phyloP scores from a whole-genome alignment of 2,113 vertebrate genomes.

The Ploceus nigricollis region DNA sequence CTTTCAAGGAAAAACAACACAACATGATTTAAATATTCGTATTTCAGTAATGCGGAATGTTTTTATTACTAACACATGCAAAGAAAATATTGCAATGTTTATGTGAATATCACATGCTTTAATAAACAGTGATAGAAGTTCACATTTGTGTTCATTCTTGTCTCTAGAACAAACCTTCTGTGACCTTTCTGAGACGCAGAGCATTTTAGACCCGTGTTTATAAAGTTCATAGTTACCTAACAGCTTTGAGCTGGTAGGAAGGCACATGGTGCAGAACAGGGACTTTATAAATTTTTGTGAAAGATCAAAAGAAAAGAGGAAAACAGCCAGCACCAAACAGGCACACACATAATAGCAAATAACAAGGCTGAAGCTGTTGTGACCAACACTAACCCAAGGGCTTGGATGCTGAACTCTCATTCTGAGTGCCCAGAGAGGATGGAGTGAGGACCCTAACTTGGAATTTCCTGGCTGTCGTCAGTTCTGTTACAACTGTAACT shows the following conservation, averaged over 20 bases:
- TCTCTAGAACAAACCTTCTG: slow-evolving; percentile 5
- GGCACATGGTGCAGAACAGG: background rate
- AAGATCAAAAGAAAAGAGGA: slow-evolving; percentile 21
- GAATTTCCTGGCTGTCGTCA: slow-evolving; percentile 63
- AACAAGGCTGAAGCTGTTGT: background rate
- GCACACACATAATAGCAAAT: background rate
- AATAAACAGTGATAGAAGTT: slow-evolving; percentile 18
- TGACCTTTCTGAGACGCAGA: slow-evolving; percentile 8
- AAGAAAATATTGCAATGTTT: slow-evolving; percentile 22
- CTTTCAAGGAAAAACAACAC: background rate
- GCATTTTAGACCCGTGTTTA: background rate
- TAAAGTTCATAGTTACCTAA: background rate
- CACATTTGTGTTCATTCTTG: slow-evolving; percentile 10
- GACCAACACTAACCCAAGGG: background rate
- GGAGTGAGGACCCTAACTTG: slow-evolving; percentile 45
- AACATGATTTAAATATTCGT: slow-evolving; percentile 14
- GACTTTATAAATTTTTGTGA: background rate
- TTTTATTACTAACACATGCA: slow-evolving; percentile 51
- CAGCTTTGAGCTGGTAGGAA: background rate
- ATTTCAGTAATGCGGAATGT: background rate
- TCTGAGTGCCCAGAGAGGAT: slow-evolving; percentile 39
- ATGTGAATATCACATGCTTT: background rate
- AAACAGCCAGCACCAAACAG: slow-evolving; percentile 1
- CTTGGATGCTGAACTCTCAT: background rate
- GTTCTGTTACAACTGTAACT: slow-evolving; percentile 32